phyloP scores from a whole-genome alignment of 2,113 vertebrate genomes.

The Parotia lawesii region DNA sequence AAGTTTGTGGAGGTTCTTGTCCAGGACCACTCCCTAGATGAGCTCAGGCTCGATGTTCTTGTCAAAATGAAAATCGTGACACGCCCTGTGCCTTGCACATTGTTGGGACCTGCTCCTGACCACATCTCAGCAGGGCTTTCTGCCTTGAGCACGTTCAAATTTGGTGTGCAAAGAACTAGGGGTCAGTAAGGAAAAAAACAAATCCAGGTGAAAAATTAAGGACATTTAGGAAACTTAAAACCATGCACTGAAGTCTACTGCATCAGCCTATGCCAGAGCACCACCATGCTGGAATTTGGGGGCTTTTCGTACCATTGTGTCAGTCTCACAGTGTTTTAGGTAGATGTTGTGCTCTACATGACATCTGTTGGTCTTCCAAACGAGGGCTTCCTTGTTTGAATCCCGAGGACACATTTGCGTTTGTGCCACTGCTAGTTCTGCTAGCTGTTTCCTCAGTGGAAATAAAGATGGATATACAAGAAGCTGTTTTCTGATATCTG shows the following conservation, averaged over 20 bases:
- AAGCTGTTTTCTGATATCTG: not conserved
- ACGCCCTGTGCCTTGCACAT: not conserved
- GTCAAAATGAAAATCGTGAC: conserved; percentile 10
- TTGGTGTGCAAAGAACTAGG: not conserved
- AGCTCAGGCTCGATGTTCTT: not conserved
- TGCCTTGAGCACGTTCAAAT: not conserved
- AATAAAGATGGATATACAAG: not conserved
- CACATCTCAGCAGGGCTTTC: not conserved
- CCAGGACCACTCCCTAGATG: conserved; percentile 14
- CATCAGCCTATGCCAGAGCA: accelerated
- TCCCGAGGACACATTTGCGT: not conserved
- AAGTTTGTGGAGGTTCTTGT: conserved; percentile 1
- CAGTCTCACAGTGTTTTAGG: not conserved
- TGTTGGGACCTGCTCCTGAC: conserved; percentile 10
- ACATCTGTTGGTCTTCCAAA: not conserved
- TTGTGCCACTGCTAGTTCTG: not conserved
- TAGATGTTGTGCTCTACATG: not conserved
- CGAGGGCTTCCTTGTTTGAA: not conserved
- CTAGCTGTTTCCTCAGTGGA: not conserved
- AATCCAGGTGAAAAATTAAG: not conserved
- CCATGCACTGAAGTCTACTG: not conserved
- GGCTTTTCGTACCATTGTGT: not conserved
- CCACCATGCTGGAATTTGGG: not conserved
- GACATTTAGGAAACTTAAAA: not conserved
- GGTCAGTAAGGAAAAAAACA: not conserved